Percentiles rank a stretch among this genome's conserved stretches.
phyloP scores from a whole-genome alignment of 2,113 vertebrate species.

The Neoarius graeffei region DNA sequence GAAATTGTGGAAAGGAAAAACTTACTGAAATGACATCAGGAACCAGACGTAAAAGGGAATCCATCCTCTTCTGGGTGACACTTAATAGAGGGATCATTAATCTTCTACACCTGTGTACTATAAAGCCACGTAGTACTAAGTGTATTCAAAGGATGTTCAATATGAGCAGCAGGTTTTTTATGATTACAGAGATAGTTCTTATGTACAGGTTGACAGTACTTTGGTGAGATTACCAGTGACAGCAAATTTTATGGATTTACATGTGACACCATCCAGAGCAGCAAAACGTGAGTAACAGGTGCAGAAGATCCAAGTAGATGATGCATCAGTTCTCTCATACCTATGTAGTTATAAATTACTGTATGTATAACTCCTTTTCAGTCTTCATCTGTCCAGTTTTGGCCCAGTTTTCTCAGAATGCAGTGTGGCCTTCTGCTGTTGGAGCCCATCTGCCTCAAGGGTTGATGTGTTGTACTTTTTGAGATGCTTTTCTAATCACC shows the following conservation, averaged over 20 bases:
- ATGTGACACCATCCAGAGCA: not conserved
- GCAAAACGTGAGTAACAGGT: not conserved
- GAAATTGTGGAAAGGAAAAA: not conserved
- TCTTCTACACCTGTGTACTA: not conserved
- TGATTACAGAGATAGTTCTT: not conserved
- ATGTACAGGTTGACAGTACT: not conserved
- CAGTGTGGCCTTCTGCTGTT: not conserved
- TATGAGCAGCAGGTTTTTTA: not conserved
- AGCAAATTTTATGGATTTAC: not conserved
- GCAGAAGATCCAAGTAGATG: not conserved
- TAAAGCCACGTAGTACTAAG: not conserved
- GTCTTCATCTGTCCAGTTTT: not conserved
- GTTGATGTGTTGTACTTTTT: not conserved
- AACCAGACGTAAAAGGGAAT: not conserved
- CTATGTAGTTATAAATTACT: not conserved
- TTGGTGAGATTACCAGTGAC: not conserved
- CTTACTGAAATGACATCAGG: not conserved
- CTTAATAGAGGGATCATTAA: not conserved
- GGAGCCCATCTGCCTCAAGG: not conserved
- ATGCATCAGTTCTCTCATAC: not conserved
- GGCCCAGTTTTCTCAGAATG: not conserved
- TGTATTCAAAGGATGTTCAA: not conserved
- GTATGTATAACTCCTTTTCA: not conserved
- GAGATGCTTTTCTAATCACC: not conserved
- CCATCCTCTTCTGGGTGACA: not conserved